Evolutionary conservation across 35 echinoderm and acorn worm genomes (phyloP), one percentile per base, ranked within the genome.

Genomic region (Amphiura filiformis): DNA sequence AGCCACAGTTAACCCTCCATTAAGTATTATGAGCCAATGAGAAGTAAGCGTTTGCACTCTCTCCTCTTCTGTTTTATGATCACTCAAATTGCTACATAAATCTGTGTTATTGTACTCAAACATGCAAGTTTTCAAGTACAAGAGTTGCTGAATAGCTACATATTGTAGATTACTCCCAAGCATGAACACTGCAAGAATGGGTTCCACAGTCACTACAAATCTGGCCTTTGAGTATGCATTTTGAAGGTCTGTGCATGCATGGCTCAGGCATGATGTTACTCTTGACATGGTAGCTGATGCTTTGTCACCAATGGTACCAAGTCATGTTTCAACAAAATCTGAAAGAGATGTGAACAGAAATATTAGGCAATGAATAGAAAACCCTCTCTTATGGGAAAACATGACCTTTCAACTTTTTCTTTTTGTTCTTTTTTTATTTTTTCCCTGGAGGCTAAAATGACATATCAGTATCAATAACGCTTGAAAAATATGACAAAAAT

Each of bases 141-240:
- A 49, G 15, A 98, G 87, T 34, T 98, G 96, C 79, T 94, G 93
- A 35, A 98, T 76, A 31, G 89, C 70, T 0, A 80, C 31, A 84
- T 91, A 98, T 38, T 98, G 96, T 30, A 98, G 84, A 76, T 90
- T 92, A 36, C 84, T 88, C 0, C 96, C 96, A 0, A 98, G 78
- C 96, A 98, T 98, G 78, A 90, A 94, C 35, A 94, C 49, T 31
- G 94, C 80, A 39, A 98, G 65, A n/a, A 98, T 93, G 37, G 96
- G 96, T 75, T 98, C 96, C 0, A 98, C 96, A n/a, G 96, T 98
- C 32, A 98, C 34, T 28, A 86, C 35, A 11, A 76, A 78, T 47
- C 81, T 81, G 30, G 79, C 83, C 39, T 57, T 39, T 17, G 9
- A 38, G 20, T 47, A 39, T 32, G 56, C 34, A 37, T 37, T 37